Percentiles rank a stretch among this genome's conserved stretches.
Conservation (phyloP, 2,888 invertebrate species). For the Anoplius nigerrimus region DNA sequence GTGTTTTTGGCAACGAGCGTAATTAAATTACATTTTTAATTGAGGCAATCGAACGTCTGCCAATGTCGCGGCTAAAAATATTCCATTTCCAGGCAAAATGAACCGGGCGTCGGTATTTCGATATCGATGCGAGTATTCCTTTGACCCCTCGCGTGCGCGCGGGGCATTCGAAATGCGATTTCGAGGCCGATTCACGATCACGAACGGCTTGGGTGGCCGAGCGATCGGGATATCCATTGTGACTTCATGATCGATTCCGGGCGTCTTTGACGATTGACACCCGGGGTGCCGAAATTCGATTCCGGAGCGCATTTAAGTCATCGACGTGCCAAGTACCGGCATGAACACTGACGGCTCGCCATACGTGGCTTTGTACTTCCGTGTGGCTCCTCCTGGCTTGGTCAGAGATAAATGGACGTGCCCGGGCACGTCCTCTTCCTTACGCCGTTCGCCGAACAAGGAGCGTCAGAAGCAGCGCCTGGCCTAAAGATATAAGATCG, state of each 20-base stretch:
- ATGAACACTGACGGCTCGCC: constrained; percentile 28
- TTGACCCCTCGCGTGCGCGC: too few species aligned
- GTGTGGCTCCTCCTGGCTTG: constrained; percentile 56
- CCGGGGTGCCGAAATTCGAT: background rate
- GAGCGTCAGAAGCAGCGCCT: constrained; percentile 52
- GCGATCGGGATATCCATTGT: background rate
- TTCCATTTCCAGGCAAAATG: too few species aligned
- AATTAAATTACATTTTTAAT: too few species aligned
- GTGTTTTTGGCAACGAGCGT: too few species aligned
- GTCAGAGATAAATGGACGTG: constrained; percentile 68
- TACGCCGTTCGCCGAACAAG: constrained; percentile 45
- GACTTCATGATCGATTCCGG: constrained; percentile 37
- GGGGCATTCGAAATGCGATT: too few species aligned
- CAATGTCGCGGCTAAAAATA: too few species aligned
- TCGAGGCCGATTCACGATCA: too few species aligned
- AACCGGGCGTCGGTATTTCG: too few species aligned
- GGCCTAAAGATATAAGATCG: constrained; percentile 54
- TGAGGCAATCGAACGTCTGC: too few species aligned
- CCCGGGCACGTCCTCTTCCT: constrained; percentile 47
- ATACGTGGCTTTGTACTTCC: constrained; percentile 59
- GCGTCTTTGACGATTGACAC: constrained; percentile 30
- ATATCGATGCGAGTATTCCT: too few species aligned
- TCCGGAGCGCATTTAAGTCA: constrained; percentile 24
- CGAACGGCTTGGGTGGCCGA: background rate
- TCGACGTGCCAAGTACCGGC: constrained; percentile 13